A percentile compares a stretch with the other conserved stretches of the same genome.
Conservation (phyloP, 1,140 invertebrate species). For the Macrobrachium nipponense region DNA sequence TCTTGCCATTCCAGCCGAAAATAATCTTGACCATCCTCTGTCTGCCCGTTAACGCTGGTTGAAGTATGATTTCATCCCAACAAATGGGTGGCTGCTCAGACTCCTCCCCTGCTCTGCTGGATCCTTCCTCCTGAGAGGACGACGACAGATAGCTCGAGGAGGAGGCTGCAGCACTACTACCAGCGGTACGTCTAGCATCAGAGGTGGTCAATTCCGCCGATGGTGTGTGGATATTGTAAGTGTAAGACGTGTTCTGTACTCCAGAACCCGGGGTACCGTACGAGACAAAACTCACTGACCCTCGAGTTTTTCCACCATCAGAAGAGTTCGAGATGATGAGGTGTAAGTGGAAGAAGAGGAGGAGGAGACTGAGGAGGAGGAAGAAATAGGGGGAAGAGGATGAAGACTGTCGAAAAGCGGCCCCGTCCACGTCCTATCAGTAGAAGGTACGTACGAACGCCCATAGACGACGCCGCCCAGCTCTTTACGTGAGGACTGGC, state of each 20-base stretch:
- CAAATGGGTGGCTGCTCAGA: conserved; percentile 11
- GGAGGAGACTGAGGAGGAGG: conserved; percentile 3
- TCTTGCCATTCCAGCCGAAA: conserved; percentile 49
- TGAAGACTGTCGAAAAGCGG: background rate
- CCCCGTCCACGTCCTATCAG: conserved; percentile 21
- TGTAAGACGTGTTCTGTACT: conserved; percentile 33
- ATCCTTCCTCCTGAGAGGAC: background rate
- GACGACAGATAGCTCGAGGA: background rate
- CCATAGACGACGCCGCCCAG: conserved; percentile 38
- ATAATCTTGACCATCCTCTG: conserved; percentile 25
- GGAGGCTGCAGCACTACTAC: background rate
- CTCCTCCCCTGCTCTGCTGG: conserved; percentile 4
- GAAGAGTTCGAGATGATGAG: conserved; percentile 24
- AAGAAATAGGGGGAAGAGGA: background rate
- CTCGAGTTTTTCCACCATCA: conserved; percentile 22
- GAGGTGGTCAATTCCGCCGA: background rate
- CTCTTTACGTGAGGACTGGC: background rate
- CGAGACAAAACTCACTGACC: conserved; percentile 17
- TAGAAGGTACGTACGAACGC: conserved; percentile 46
- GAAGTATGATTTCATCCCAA: conserved; percentile 50
- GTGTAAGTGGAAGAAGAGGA: conserved; percentile 13
- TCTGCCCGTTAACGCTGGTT: conserved; percentile 22
- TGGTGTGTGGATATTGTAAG: conserved; percentile 22
- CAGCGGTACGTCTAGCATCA: background rate
- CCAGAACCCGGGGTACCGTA: conserved; percentile 43